These are phyloP conservation scores for Acleris emargana DNA, from an alignment of 2,888 invertebrate species.

Conservation along the genomic window DNA sequence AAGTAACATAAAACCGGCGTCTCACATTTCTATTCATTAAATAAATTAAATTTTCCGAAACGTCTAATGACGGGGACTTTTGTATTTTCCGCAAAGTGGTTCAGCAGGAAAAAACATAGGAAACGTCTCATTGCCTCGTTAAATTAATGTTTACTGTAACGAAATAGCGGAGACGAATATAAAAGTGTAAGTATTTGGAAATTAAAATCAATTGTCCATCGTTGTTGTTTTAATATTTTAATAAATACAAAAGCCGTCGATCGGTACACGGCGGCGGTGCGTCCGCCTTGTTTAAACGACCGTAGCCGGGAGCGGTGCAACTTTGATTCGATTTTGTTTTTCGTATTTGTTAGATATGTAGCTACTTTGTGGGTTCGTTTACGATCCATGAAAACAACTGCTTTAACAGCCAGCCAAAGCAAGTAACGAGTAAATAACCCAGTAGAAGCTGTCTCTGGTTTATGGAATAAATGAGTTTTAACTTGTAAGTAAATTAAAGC, in stretches of 20 bases:
- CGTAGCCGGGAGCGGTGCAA: conserved; percentile 3
- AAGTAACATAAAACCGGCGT: conserved; percentile 36
- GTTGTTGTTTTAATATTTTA: no score
- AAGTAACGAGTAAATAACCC: no score
- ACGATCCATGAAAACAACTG: no score
- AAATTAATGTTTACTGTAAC: conserved; percentile 50
- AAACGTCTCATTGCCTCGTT: conserved; percentile 48
- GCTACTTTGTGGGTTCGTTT: no score
- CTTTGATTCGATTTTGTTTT: conserved; percentile 20
- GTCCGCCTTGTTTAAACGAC: conserved; percentile 22
- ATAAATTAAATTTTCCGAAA: conserved; percentile 50
- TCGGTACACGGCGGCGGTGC: background rate
- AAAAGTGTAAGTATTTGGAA: conserved; percentile 26
- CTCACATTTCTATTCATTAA: conserved; percentile 49
- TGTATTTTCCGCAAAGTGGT: conserved; percentile 45
- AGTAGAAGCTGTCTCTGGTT: no score
- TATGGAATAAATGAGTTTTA: no score
- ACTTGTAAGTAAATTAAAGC: no score
- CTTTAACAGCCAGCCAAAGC: no score
- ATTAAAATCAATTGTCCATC: conserved; percentile 18
- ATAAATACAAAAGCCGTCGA: conserved; percentile 4
- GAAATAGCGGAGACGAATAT: conserved; percentile 39
- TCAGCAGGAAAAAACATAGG: conserved; percentile 47
- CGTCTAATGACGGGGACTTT: conserved; percentile 45
- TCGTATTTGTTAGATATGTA: conserved; percentile 1